These are phyloP conservation scores for Podiceps cristatus DNA, from an alignment of 2,113 vertebrate genomes.

Conservation along the genomic window DNA sequence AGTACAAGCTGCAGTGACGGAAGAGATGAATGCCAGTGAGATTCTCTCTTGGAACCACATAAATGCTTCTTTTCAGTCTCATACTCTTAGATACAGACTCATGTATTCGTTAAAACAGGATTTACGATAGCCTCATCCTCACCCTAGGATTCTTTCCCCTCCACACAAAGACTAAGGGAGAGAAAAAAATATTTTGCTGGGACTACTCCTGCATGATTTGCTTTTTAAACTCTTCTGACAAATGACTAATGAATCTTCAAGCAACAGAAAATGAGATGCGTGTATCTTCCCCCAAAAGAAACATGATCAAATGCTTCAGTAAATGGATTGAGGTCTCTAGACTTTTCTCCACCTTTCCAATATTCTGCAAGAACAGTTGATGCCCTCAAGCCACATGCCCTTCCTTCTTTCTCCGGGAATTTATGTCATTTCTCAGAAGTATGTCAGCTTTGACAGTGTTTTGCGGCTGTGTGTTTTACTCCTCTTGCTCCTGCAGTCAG, in stretches of 20 bases:
- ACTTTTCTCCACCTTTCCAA: not conserved
- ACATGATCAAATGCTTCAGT: not conserved
- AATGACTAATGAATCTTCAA: not conserved
- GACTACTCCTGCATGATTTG: not conserved
- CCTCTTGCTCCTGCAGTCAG: constrained; percentile 13
- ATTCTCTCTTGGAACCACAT: not conserved
- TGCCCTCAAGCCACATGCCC: not conserved
- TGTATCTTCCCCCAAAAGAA: not conserved
- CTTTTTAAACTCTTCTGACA: not conserved
- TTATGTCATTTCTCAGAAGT: not conserved
- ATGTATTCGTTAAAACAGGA: not conserved
- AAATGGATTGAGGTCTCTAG: not conserved
- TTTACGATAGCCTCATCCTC: not conserved
- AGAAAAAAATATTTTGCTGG: not conserved
- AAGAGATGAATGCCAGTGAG: not conserved
- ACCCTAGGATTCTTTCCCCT: not conserved
- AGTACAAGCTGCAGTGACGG: not conserved
- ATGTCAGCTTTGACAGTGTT: not conserved
- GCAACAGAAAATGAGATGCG: not conserved
- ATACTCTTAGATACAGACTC: not conserved
- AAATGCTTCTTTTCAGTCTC: not conserved
- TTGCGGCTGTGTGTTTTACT: not conserved
- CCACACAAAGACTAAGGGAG: not conserved
- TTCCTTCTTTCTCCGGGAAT: not conserved
- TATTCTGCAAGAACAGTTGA: not conserved